phyloP scores from a whole-genome alignment of 1,140 invertebrate genomes.

The Halictus rubicundus region DNA sequence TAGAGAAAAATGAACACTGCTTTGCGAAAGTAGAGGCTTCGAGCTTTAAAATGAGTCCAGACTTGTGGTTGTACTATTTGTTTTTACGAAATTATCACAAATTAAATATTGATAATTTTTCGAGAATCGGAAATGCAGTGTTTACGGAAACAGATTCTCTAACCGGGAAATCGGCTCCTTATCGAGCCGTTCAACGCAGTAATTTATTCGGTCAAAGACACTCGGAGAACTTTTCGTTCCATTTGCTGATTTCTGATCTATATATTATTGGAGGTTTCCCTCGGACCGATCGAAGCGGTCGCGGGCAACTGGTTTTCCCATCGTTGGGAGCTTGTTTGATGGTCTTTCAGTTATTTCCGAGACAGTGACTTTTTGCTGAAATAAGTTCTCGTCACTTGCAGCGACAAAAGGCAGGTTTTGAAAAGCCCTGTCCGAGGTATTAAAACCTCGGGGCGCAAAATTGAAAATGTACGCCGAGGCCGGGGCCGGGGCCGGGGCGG shows the following conservation, averaged over 20 bases:
- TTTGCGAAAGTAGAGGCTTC: too few species aligned
- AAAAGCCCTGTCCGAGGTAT: slow-evolving; percentile 57
- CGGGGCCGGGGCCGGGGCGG: slow-evolving; percentile 5
- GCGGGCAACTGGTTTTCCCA: background rate
- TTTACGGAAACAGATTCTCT: background rate
- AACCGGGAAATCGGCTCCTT: background rate
- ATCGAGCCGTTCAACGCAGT: background rate
- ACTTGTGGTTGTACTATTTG: too few species aligned
- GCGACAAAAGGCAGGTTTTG: slow-evolving; percentile 55
- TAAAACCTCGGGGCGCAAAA: slow-evolving; percentile 55
- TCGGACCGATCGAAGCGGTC: background rate
- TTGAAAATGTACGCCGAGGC: slow-evolving; percentile 57
- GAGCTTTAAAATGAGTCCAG: too few species aligned
- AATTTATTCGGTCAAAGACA: slow-evolving; percentile 17
- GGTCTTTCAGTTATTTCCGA: slow-evolving; percentile 38
- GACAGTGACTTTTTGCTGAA: slow-evolving; percentile 49
- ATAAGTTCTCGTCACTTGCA: slow-evolving; percentile 58
- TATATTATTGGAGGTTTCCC: background rate
- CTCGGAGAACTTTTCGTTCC: background rate
- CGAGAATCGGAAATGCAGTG: too few species aligned
- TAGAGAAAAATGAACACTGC: too few species aligned
- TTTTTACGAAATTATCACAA: too few species aligned
- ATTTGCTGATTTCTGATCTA: slow-evolving; percentile 4
- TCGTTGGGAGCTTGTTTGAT: slow-evolving; percentile 29
- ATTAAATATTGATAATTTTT: too few species aligned